Percentiles rank a stretch among this genome's conserved stretches.
Conservation (phyloP, 2,113 vertebrate genomes). For the Centrocercus urophasianus region DNA sequence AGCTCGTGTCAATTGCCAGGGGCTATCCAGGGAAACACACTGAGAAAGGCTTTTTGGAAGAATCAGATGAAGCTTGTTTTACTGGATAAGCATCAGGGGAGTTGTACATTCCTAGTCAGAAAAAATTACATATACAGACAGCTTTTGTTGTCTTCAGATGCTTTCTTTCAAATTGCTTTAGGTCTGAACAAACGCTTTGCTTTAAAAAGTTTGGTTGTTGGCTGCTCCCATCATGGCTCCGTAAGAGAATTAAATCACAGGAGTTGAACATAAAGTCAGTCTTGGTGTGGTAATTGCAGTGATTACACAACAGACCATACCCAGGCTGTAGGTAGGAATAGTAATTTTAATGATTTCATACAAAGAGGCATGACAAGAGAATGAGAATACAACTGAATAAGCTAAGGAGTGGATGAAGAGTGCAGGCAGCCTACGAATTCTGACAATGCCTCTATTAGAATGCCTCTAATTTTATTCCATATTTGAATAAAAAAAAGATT, state of each 20-base stretch:
- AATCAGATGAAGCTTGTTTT: neutral
- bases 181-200: neutral
- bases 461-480: neutral
- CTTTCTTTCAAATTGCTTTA: neutral
- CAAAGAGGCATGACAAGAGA: neutral
- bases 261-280: neutral
- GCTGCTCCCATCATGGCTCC: neutral
- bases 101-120: neutral
- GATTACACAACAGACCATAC: neutral
- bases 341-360: neutral
- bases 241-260: neutral
- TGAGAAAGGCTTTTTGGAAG: neutral
- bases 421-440: neutral
- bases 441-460: neutral
- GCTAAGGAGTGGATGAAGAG: neutral
- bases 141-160: neutral
- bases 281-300: neutral
- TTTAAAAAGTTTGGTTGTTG: neutral
- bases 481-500: neutral
- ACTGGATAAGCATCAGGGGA: neutral
- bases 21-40: neutral
- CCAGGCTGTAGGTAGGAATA: neutral
- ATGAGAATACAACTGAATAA: neutral
- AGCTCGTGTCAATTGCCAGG: neutral
- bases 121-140: neutral